Evolutionary conservation across 2,888 invertebrate genomes (phyloP).

Genomic region (Ernsta delagoae): DNA sequence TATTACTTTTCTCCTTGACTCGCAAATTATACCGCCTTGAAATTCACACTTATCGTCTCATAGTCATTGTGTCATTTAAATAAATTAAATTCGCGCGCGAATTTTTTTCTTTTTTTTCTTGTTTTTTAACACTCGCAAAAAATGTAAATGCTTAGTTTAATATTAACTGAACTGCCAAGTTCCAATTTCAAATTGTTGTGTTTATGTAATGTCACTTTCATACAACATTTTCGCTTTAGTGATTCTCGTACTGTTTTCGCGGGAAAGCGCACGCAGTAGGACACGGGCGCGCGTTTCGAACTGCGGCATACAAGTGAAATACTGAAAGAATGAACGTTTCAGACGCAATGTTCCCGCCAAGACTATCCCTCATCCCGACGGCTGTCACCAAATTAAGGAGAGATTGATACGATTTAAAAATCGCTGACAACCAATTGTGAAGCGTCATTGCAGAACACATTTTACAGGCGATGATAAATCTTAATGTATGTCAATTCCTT

Average conservation of each 20-base stretch:
- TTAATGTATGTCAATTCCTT: slow-evolving; percentile 5
- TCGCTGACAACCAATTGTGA: slow-evolving; percentile 8
- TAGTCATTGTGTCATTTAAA: slow-evolving; percentile 23
- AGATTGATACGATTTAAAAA: slow-evolving; percentile 22
- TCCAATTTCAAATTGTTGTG: background rate
- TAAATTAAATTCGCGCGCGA: slow-evolving; percentile 11
- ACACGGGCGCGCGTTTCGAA: slow-evolving; percentile 17
- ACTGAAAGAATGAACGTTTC: slow-evolving; percentile 3
- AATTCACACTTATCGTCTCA: slow-evolving; percentile 34
- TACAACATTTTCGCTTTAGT: slow-evolving; percentile 22
- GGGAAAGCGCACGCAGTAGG: slow-evolving; percentile 4
- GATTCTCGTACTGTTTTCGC: slow-evolving; percentile 14
- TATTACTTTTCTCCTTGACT: slow-evolving; percentile 37
- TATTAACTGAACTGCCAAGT: background rate
- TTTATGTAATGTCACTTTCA: slow-evolving; percentile 7
- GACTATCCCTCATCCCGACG: slow-evolving; percentile 16
- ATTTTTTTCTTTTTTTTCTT: slow-evolving; percentile 6
- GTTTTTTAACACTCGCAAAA: background rate
- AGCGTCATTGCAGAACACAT: background rate
- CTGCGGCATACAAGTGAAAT: slow-evolving; percentile 28
- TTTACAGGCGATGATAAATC: slow-evolving; percentile 2
- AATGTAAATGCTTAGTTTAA: background rate
- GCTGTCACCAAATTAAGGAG: slow-evolving; percentile 20
- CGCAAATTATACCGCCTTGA: slow-evolving; percentile 34
- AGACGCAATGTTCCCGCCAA: slow-evolving; percentile 22